phyloP scores from a whole-genome alignment of 2,113 vertebrate genomes.

The Carassius gibelio region DNA sequence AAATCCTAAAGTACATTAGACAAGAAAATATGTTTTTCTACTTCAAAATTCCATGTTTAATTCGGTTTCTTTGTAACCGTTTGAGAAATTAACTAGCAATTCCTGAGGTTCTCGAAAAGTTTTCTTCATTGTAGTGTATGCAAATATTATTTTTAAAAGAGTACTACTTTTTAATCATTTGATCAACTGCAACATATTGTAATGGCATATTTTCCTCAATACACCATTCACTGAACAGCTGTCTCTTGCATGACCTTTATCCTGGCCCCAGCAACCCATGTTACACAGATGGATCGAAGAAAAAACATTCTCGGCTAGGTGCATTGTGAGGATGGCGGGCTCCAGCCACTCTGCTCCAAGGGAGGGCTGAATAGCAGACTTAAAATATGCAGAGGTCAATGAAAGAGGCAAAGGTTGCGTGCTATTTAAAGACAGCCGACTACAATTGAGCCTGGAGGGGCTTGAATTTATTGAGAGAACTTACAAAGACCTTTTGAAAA shows the following conservation, averaged over 20 bases:
- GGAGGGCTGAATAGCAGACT: slow-evolving; percentile 6
- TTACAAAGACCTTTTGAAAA: slow-evolving; percentile 23
- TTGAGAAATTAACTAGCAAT: too few species aligned
- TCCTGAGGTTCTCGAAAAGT: too few species aligned
- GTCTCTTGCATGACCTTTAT: slow-evolving; percentile 18
- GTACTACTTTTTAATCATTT: neutral
- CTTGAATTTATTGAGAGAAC: neutral
- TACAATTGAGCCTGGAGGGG: slow-evolving; percentile 6
- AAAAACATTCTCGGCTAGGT: neutral
- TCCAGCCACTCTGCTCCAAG: neutral
- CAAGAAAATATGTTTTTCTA: too few species aligned
- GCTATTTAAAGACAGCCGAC: slow-evolving; percentile 52
- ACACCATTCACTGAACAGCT: neutral
- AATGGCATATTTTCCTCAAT: neutral
- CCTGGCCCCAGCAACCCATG: neutral
- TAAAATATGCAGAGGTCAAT: slow-evolving; percentile 48
- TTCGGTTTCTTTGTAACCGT: neutral
- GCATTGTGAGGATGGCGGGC: neutral
- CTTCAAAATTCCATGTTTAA: too few species aligned
- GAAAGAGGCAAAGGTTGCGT: slow-evolving; percentile 58
- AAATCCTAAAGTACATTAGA: too few species aligned
- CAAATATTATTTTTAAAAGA: neutral
- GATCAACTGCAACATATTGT: neutral
- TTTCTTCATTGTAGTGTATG: too few species aligned
- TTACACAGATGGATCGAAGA: neutral